Conservation (phyloP, 2,888 invertebrate genomes). For the Heliconius ismenius region DNA sequence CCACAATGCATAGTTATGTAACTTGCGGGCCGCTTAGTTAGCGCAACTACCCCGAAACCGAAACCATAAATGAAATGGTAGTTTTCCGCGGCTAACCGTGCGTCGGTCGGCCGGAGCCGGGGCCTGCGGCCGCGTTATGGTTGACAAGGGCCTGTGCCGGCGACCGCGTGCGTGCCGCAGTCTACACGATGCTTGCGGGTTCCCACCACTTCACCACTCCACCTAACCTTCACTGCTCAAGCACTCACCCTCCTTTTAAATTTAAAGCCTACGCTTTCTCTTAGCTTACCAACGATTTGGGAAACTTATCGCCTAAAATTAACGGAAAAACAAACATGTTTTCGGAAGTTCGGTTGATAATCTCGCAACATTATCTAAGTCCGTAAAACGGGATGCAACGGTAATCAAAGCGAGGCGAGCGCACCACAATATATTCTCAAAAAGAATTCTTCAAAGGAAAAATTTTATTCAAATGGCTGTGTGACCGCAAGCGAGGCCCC, state of each 20-base stretch:
- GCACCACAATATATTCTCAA: conserved; percentile 71
- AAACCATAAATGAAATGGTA: conserved; percentile 80
- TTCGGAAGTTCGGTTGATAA: conserved; percentile 20
- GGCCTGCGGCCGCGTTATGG: conserved; percentile 76
- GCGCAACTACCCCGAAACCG: conserved; percentile 74
- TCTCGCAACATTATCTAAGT: conserved; percentile 30
- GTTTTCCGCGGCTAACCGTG: conserved; percentile 67
- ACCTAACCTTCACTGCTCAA: conserved; percentile 34
- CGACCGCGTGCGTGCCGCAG: conserved; percentile 58
- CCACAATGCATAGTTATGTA: conserved; percentile 75
- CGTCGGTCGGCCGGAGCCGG: conserved; percentile 53
- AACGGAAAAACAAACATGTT: conserved; percentile 15
- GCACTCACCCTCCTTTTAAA: conserved; percentile 40
- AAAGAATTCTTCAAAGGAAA: conserved; percentile 77
- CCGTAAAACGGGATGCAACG: conserved; percentile 46
- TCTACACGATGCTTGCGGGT: conserved; percentile 63
- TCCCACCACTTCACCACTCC: conserved; percentile 39
- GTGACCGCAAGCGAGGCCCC: conserved; percentile 72
- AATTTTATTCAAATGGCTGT: conserved; percentile 76
- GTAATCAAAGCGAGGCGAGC: conserved; percentile 47
- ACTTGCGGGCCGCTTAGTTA: conserved; percentile 73
- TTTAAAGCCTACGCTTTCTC: conserved; percentile 22
- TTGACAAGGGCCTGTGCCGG: conserved; percentile 77
- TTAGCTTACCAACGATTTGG: neutral
- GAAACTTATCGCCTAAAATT: conserved; percentile 8